Evolutionary conservation across 2,797 vertebrate genomes (phyloP).

Genomic region (Orestias chungarensis): DNA sequence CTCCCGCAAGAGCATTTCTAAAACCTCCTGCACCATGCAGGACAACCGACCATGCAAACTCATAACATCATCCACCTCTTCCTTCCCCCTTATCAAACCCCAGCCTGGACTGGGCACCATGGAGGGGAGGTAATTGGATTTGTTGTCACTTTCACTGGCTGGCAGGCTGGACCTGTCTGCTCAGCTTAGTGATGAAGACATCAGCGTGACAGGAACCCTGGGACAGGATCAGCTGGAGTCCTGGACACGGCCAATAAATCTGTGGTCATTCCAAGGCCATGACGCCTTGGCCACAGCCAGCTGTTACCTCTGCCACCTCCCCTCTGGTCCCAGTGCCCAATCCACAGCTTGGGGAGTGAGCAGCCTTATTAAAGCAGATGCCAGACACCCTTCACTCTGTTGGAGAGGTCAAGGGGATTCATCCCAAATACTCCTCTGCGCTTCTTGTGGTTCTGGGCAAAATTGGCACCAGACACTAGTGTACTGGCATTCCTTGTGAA

Average conservation of each 20-base stretch:
- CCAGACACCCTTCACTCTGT: conserved; percentile 43
- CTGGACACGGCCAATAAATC: conserved; percentile 92
- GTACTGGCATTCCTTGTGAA: conserved; percentile 51
- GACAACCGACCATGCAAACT: not conserved
- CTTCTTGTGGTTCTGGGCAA: conserved; percentile 54
- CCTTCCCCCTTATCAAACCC: conserved; percentile 63
- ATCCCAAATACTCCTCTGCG: conserved; percentile 43
- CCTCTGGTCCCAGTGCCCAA: conserved; percentile 37
- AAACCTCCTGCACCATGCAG: not conserved
- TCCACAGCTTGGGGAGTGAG: conserved; percentile 44
- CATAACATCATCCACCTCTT: not conserved
- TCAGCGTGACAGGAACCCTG: conserved; percentile 96
- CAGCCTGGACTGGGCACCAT: conserved; percentile 84
- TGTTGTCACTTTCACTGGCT: conserved; percentile 98
- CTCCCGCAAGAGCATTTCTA: not conserved
- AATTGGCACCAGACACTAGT: conserved; percentile 48
- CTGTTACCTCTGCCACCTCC: conserved; percentile 82
- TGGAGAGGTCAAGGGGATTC: conserved; percentile 60
- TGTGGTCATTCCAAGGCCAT: conserved; percentile 75
- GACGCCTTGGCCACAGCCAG: conserved; percentile 88
- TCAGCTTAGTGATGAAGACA: conserved; percentile 99
- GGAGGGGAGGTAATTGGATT: conserved; percentile 99
- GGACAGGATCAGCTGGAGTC: conserved; percentile 98
- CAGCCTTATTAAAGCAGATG: conserved; percentile 69
- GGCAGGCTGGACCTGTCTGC: conserved; percentile 95